phyloP scores from a whole-genome alignment of 2,113 vertebrate genomes.

The Sturnus vulgaris region DNA sequence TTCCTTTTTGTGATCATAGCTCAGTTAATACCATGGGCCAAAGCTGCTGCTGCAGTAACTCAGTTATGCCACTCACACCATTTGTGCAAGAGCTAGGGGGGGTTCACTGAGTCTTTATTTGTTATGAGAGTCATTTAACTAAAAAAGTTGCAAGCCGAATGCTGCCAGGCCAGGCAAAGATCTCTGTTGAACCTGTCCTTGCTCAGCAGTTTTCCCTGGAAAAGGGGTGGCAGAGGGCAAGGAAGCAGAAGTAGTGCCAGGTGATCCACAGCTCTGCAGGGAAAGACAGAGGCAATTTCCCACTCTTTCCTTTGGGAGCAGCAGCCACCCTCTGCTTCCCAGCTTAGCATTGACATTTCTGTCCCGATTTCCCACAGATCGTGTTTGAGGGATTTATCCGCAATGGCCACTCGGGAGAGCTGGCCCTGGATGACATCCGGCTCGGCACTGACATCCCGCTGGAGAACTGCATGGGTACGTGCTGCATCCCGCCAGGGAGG shows the following conservation, averaged over 20 bases:
- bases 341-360: background rate
- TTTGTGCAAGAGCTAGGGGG: background rate
- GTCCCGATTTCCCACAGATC: slow-evolving; percentile 74
- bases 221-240: background rate
- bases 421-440: slow-evolving; percentile 92
- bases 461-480: slow-evolving; percentile 93
- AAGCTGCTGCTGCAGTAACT: background rate
- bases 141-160: background rate
- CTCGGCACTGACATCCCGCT: slow-evolving; percentile 85
- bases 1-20: background rate
- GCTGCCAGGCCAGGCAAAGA: background rate
- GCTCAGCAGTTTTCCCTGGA: background rate
- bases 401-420: slow-evolving; percentile 81
- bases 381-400: slow-evolving; percentile 93
- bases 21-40: background rate
- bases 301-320: background rate
- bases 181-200: background rate
- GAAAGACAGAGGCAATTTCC: background rate
- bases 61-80: background rate
- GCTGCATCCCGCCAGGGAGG: accelerated
- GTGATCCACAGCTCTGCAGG: background rate
- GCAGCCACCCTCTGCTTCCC: background rate
- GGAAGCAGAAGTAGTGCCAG: background rate
- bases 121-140: background rate
- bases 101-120: background rate